These are phyloP conservation scores for Prionailurus viverrinus DNA, from an alignment of 2,113 vertebrate species.

Conservation along the genomic window DNA sequence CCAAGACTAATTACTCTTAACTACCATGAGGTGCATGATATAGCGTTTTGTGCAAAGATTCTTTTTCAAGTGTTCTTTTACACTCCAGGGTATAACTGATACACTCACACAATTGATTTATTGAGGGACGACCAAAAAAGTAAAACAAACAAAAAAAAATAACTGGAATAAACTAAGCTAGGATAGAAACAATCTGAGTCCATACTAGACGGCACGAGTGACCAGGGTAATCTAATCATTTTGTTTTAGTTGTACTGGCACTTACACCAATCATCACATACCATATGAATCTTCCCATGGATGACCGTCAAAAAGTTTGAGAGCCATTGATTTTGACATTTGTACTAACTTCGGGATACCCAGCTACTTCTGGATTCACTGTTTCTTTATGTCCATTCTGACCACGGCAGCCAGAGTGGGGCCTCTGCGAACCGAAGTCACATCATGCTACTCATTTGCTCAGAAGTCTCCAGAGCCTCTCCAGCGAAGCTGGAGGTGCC, in stretches of 20 bases:
- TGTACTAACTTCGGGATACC: background rate
- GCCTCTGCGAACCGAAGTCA: background rate
- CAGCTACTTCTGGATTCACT: background rate
- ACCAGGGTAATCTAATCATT: background rate
- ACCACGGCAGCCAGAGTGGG: background rate
- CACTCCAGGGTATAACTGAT: background rate
- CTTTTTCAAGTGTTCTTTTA: constrained; percentile 48
- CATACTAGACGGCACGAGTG: background rate
- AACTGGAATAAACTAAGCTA: background rate
- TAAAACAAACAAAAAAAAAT: constrained; percentile 32
- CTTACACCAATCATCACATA: background rate
- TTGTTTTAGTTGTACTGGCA: background rate
- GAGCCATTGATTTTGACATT: background rate
- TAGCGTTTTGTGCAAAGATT: background rate
- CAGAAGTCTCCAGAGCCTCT: background rate
- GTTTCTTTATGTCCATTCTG: background rate
- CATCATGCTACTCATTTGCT: background rate
- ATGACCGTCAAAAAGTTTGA: background rate
- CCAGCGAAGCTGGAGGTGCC: background rate
- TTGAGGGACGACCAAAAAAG: background rate
- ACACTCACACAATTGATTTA: background rate
- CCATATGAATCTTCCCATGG: background rate
- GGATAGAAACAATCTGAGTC: background rate
- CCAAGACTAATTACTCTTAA: background rate
- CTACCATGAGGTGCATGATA: background rate